Percentiles rank a stretch among this genome's conserved stretches.
Conservation (phyloP, 1,140 invertebrate species). For the Drosophila orosa region DNA sequence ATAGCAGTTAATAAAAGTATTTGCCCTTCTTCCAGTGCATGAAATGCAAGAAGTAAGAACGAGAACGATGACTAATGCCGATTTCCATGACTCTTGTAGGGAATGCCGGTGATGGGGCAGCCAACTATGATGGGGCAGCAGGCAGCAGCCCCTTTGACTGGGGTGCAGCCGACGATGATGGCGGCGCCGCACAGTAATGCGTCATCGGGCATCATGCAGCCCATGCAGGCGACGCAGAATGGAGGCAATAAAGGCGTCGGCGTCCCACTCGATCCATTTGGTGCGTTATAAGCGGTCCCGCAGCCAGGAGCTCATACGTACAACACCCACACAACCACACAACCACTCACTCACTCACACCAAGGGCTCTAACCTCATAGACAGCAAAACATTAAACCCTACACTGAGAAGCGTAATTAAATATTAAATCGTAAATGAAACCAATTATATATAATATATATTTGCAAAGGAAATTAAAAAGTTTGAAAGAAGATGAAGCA, state of each 20-base stretch:
- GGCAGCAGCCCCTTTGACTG: constrained; percentile 82
- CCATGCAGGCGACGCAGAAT: constrained; percentile 73
- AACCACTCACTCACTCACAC: constrained; percentile 33
- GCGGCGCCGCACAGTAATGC: constrained; percentile 78
- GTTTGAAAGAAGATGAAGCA: constrained; percentile 22
- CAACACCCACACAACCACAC: constrained; percentile 24
- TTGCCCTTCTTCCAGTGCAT: constrained; percentile 56
- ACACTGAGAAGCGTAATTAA: constrained; percentile 50
- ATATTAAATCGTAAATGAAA: constrained; percentile 33
- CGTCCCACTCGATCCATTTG: constrained; percentile 83
- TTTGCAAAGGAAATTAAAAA: constrained; percentile 49
- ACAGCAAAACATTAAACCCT: constrained; percentile 42
- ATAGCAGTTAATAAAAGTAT: constrained; percentile 46
- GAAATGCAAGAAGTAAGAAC: constrained; percentile 14
- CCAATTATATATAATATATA: constrained; percentile 58
- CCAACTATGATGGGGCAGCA: constrained; percentile 72
- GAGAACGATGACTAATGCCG: constrained; percentile 9
- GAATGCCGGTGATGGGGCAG: constrained; percentile 83
- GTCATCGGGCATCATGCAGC: constrained; percentile 71
- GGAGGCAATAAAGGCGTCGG: constrained; percentile 77
- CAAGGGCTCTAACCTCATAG: constrained; percentile 74
- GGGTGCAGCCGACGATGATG: constrained; percentile 83
- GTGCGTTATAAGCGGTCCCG: constrained; percentile 80
- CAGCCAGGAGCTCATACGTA: constrained; percentile 28
- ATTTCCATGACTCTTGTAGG: constrained; percentile 66